Evolutionary conservation across 2,113 vertebrate genomes (phyloP).

Genomic region (Speoplatyrhinus poulsoni): DNA sequence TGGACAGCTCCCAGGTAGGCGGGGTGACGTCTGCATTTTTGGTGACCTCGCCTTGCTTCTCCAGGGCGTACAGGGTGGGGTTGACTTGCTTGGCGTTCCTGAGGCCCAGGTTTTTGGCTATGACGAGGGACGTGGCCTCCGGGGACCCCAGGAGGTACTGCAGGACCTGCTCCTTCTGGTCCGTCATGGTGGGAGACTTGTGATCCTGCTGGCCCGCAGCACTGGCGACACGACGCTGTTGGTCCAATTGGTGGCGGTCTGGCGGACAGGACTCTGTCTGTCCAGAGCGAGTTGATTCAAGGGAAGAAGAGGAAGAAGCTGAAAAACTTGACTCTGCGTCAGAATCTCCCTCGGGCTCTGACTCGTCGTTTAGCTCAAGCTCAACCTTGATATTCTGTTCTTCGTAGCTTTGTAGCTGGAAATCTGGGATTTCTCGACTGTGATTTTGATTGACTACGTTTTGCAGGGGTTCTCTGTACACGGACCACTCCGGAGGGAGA

Average conservation of each 20-base stretch:
- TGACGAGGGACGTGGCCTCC: constrained; percentile 76
- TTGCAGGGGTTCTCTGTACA: constrained; percentile 34
- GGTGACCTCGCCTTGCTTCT: constrained; percentile 86
- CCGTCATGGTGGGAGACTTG: constrained; percentile 70
- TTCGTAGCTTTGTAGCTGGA: not conserved
- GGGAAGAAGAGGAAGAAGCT: constrained; percentile 41
- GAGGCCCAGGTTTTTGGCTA: constrained; percentile 87
- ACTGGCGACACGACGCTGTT: not conserved
- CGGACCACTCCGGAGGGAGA: constrained; percentile 81
- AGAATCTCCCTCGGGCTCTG: constrained; percentile 20
- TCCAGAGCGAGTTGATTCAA: constrained; percentile 48
- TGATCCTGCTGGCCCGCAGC: not conserved
- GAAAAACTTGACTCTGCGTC: constrained; percentile 60
- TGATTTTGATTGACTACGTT: not conserved
- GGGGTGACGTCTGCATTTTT: constrained; percentile 61
- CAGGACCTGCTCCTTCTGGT: constrained; percentile 84
- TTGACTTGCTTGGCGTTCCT: constrained; percentile 81
- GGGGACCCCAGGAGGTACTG: constrained; percentile 75
- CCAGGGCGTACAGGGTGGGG: constrained; percentile 79
- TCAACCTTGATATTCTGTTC: constrained; percentile 15
- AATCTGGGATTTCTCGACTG: not conserved
- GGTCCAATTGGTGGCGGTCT: constrained; percentile 6
- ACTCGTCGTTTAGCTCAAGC: constrained; percentile 28
- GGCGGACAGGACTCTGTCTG: constrained; percentile 31
- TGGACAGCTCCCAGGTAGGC: constrained; percentile 82